phyloP scores from a whole-genome alignment of 2,797 vertebrate species.

The Manis pentadactyla region DNA sequence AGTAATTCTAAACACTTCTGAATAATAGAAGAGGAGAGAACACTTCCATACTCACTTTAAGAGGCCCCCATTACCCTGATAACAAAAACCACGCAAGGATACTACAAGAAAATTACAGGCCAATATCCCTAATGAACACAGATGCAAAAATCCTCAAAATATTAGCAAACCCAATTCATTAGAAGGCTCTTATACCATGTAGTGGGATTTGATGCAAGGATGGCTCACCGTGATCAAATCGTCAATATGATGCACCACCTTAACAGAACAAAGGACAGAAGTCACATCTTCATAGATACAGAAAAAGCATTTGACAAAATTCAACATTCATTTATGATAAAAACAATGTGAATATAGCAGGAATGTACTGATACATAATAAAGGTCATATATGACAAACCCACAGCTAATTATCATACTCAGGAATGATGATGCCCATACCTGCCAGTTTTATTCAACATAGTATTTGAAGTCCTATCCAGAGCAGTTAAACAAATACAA shows the following conservation, averaged over 20 bases:
- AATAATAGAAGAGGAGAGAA: neutral
- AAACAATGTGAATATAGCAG: neutral
- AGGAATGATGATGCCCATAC: no score
- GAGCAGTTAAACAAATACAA: neutral
- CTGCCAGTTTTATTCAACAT: neutral
- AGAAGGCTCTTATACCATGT: neutral
- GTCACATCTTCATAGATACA: neutral
- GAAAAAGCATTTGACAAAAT: neutral
- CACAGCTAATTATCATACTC: no score
- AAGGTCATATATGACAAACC: neutral
- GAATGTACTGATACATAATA: neutral
- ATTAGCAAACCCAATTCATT: neutral
- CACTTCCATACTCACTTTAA: neutral
- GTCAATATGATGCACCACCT: neutral
- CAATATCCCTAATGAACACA: neutral
- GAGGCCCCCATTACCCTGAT: neutral
- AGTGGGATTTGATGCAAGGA: neutral
- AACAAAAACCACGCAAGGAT: neutral
- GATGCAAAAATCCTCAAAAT: constrained; percentile 11
- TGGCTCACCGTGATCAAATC: neutral
- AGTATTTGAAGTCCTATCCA: neutral
- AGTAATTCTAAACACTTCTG: neutral
- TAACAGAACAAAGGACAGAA: neutral
- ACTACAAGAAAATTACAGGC: neutral
- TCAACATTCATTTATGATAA: neutral